Evolutionary conservation across 2,113 vertebrate species (phyloP), one percentile per base, ranked within the genome.

Genomic region (Chaenocephalus aceratus): DNA sequence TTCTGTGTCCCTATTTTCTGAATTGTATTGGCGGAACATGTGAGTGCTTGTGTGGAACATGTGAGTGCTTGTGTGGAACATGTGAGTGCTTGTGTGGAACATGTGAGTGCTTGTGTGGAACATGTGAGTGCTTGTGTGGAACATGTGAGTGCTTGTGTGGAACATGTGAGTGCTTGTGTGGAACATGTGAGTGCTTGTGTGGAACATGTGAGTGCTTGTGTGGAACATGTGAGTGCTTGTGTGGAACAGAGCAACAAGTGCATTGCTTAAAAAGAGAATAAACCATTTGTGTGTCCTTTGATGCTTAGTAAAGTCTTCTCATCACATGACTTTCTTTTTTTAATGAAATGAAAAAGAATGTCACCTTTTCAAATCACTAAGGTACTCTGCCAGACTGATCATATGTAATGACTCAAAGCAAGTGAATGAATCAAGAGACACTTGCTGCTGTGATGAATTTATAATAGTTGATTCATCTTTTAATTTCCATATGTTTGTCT

Each of bases 391-490:
- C 65, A 57, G 23, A 62, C n/a, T 49, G 61, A 67, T 75, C 15
- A 45, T 60, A 64, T 73, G 61, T 41, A 34, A 52, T 79, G 52
- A 54, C 75, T 68, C 26, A 62, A 66, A 16, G 4, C 21, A 34
- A 23, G 59, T 41, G 16, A 41, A 75, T 51, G 56, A 67, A 80
- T 78, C 52, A 45, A 10, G 44, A 72, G 18, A 78, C 34, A 59
- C 26, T 41, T 80, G 82, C 77, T 87, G 74, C 83, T 83, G 51
- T 71, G 57, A 67, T 3, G 52, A 62, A 62, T 71, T 68, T 59
- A 45, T 54, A 73, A 81, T 60, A 21, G 3, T 58, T 72, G 36
- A 86, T 78, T 81, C 75, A 79, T 61, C 0, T 1, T 18, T 49
- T 61, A 48, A 74, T 67, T 87, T 85, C 68, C 71, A 72, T 30